Evolutionary conservation across 1,140 invertebrate species (phyloP), one percentile per base, ranked within the genome.

Genomic region (Ptiloglossa arizonensis): DNA sequence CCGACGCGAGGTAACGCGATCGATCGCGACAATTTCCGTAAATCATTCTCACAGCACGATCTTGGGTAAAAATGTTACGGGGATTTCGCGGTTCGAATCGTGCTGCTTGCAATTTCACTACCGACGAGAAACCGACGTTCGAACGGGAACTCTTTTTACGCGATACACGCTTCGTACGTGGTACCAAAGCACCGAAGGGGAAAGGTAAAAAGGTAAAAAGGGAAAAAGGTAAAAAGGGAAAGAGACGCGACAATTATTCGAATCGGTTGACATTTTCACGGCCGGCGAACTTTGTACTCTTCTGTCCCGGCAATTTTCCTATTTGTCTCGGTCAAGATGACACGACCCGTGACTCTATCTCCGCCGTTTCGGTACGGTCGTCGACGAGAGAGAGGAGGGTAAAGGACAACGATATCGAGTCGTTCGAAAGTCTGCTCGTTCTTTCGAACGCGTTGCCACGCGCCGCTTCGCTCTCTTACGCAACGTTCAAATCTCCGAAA

Each of bases 381-480:
- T 64, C 59, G 32, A 57, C 59, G 22, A 46, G 4, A 32, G 41
- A 29, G 69, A 13, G 32, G 27, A 54, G 13, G 76, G 72, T 19
- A 48, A 69, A 67, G 38, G 24, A 60, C n/a, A n/a, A n/a, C 41
- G 64, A 41, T 74, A 70, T 82, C 66, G 50, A 72, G 56, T 68
- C 81, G 72, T 83, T 80, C 75, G 81, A 68, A 80, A 75, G 66
- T 71, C 66, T 29, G 48, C 44, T 67, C 66, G 68, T 80, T 75
- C 81, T 63, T 78, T 67, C 72, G 52, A 80, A 71, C 44, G 15
- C 3, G 48, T 29, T 62, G 70, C 46, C 46, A 1, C 46, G 17
- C 17, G 13, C 46, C 46, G 46, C 13, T 29, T 24, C 3, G 5
- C n/a, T 17, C 8, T 24, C 15, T 6, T 29, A 29, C 27, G 22